These are phyloP conservation scores for Disparrhopalites patrizii DNA, from an alignment of 2,888 invertebrate genomes.

Conservation along the genomic window DNA sequence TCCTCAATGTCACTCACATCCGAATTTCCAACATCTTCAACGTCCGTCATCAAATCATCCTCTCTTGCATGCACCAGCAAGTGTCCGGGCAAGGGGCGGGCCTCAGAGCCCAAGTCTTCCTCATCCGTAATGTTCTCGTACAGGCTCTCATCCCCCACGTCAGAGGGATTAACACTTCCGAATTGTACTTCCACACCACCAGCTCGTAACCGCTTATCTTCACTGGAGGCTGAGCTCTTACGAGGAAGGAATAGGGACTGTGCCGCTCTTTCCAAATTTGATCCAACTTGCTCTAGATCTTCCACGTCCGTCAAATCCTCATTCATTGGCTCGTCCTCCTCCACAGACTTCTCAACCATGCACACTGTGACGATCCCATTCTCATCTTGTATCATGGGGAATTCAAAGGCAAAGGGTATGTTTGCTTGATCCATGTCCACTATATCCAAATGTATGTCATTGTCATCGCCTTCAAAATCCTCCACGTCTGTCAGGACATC, in stretches of 20 bases:
- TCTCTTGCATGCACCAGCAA: constrained; percentile 34
- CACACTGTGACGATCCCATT: constrained; percentile 8
- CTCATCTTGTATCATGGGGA: constrained; percentile 11
- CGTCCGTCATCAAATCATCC: constrained; percentile 47
- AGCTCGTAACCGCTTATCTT: not conserved
- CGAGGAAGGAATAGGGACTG: not conserved
- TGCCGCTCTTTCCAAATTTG: constrained; percentile 10
- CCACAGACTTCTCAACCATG: constrained; percentile 19
- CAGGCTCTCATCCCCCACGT: constrained; percentile 37
- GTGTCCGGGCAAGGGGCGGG: constrained; percentile 6
- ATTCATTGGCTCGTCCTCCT: constrained; percentile 35
- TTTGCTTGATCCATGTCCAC: constrained; percentile 6
- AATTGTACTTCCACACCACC: not conserved
- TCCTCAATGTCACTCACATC: constrained; percentile 50
- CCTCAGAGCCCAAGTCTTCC: constrained; percentile 34
- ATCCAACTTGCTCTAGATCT: constrained; percentile 21
- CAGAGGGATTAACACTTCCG: constrained; percentile 40
- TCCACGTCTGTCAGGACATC: constrained; percentile 56
- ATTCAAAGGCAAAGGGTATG: constrained; percentile 22
- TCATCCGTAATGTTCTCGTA: constrained; percentile 45
- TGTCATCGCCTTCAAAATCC: constrained; percentile 54
- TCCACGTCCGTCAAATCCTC: constrained; percentile 44
- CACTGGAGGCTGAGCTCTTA: not conserved
- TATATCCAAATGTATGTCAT: too few relatives aligned
- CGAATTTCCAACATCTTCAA: constrained; percentile 51